Conservation (phyloP, 1,140 invertebrate genomes). For the Onthophagus taurus region DNA sequence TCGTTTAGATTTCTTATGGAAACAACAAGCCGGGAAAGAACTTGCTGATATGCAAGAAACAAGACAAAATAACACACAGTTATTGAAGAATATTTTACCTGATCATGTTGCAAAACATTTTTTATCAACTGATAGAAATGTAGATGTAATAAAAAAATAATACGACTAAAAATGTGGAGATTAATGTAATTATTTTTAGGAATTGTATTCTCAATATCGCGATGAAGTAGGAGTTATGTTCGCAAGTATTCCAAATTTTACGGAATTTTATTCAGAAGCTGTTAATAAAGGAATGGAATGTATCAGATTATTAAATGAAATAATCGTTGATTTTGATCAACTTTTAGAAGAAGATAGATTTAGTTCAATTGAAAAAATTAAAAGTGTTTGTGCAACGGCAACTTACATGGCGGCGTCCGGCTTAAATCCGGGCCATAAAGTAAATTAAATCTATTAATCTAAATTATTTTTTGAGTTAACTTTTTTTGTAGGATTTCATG, state of each 20-base stretch:
- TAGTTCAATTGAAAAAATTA: conserved; percentile 94
- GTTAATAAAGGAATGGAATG: conserved; percentile 96
- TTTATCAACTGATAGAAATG: conserved; percentile 62
- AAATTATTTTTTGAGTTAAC: not conserved
- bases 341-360: conserved; percentile 83
- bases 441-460: conserved; percentile 30
- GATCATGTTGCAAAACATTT: conserved; percentile 94
- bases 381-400: conserved; percentile 88
- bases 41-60: conserved; percentile 86
- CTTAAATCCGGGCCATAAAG: conserved; percentile 69
- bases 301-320: conserved; percentile 95
- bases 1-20: conserved; percentile 91
- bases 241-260: conserved; percentile 96
- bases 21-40: conserved; percentile 83
- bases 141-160: conserved; percentile 55
- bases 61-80: conserved; percentile 72
- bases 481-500: conserved; percentile 38
- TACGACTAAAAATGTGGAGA: too few species aligned
- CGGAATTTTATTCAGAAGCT: conserved; percentile 97
- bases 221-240: conserved; percentile 94
- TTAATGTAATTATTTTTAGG: conserved; percentile 60
- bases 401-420: conserved; percentile 99
- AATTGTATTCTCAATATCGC: conserved; percentile 89
- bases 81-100: conserved; percentile 89
- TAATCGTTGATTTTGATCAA: conserved; percentile 94